Conservation (phyloP, 2,888 invertebrate genomes). For the Perdita meconis region DNA sequence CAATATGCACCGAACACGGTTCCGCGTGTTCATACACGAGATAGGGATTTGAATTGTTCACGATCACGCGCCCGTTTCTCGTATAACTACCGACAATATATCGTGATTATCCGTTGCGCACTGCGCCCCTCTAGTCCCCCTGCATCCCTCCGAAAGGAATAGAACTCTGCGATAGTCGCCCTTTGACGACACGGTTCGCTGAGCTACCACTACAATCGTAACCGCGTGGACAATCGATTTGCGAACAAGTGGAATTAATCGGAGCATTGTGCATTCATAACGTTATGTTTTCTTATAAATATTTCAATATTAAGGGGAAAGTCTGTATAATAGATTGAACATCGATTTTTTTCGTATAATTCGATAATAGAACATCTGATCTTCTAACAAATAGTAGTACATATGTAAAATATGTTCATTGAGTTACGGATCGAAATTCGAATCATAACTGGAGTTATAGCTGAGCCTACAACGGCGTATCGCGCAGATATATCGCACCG, state of each 20-base stretch:
- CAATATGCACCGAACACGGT: conserved; percentile 76
- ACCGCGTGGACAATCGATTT: conserved; percentile 4
- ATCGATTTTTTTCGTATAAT: no score
- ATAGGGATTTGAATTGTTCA: conserved; percentile 81
- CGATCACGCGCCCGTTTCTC: conserved; percentile 76
- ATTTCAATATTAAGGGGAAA: no score
- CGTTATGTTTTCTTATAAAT: no score
- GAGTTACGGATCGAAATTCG: no score
- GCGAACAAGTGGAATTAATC: conserved; percentile 24
- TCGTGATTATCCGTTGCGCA: conserved; percentile 67
- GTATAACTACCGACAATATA: conserved; percentile 64
- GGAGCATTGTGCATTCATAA: background rate
- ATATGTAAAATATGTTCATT: no score
- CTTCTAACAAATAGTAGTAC: no score
- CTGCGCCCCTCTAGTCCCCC: conserved; percentile 18
- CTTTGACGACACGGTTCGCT: conserved; percentile 70
- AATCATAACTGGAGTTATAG: no score
- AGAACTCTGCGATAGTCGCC: conserved; percentile 54
- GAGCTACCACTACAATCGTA: conserved; percentile 50
- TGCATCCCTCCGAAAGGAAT: conserved; percentile 41
- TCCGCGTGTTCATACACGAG: conserved; percentile 75
- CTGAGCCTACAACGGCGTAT: no score
- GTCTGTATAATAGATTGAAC: no score
- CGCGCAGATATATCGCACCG: no score
- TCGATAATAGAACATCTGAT: no score